These are phyloP conservation scores for Polyploca ridens DNA, from an alignment of 2,888 invertebrate species.

Conservation along the genomic window DNA sequence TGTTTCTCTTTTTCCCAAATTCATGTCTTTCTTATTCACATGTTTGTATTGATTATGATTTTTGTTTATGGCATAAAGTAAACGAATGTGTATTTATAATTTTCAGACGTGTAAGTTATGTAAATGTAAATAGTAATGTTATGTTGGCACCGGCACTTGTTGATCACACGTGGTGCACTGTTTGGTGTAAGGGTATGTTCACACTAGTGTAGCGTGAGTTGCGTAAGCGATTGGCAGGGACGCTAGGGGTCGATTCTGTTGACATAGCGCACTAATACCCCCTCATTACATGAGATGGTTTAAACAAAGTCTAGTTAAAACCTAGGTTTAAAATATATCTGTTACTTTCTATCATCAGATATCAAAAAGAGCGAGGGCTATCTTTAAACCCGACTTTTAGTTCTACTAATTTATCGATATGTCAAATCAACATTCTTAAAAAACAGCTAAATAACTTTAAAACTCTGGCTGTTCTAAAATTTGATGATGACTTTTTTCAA, in stretches of 20 bases:
- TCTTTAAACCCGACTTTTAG: too few species aligned
- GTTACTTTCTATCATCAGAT: too few species aligned
- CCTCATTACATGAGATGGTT: too few species aligned
- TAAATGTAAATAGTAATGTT: slow-evolving; percentile 14
- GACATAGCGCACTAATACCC: too few species aligned
- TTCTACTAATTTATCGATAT: too few species aligned
- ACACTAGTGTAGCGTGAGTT: background rate
- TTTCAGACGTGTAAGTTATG: slow-evolving; percentile 11
- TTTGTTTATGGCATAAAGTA: background rate
- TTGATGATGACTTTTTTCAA: background rate
- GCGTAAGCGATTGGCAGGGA: background rate
- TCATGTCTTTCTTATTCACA: background rate
- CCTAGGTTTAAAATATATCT: too few species aligned
- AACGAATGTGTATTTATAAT: slow-evolving; percentile 6
- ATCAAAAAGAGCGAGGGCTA: too few species aligned
- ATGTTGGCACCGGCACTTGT: slow-evolving; percentile 14
- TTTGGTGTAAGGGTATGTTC: slow-evolving; percentile 1
- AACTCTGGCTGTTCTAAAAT: too few species aligned
- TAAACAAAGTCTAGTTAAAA: too few species aligned
- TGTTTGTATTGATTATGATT: background rate
- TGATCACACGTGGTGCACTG: slow-evolving; percentile 1
- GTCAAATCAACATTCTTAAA: too few species aligned
- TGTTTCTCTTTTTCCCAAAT: background rate
- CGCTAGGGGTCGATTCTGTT: too few species aligned
- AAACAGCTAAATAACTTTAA: too few species aligned